A percentile compares a stretch with the other conserved stretches of the same genome.
These are phyloP conservation scores for Trichonephila clavipes DNA, from an alignment of 1,140 invertebrate genomes.

Conservation along the genomic window DNA sequence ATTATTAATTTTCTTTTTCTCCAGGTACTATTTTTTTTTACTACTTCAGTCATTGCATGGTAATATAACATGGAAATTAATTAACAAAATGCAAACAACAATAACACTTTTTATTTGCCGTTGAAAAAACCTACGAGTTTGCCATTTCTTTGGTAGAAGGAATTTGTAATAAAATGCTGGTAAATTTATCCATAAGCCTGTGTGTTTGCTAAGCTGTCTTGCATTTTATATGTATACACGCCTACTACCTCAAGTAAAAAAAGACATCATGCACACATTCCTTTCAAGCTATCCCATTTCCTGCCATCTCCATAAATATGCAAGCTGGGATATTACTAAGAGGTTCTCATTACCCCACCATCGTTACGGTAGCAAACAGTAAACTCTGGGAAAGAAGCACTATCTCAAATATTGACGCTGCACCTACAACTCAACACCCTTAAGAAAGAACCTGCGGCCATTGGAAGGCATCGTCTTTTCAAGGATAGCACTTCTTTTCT, in stretches of 20 bases:
- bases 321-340: not conserved
- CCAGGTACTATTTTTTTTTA: too few relatives aligned
- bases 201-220: not conserved
- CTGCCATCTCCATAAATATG: not conserved
- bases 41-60: too few relatives aligned
- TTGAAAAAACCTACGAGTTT: too few relatives aligned
- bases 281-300: not conserved
- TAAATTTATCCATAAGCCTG: not conserved
- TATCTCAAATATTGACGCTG: slow-evolving; percentile 8
- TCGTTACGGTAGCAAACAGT: not conserved
- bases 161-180: too few relatives aligned
- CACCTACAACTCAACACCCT: not conserved
- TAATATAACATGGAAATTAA: too few relatives aligned
- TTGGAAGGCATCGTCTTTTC: not conserved
- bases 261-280: not conserved
- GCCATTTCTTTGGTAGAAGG: too few relatives aligned
- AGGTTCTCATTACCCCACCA: not conserved
- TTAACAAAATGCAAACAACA: too few relatives aligned
- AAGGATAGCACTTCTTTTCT: not conserved
- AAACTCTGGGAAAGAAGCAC: not conserved
- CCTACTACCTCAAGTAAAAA: not conserved
- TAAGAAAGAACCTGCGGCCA: not conserved
- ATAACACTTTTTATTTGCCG: too few relatives aligned
- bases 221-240: not conserved
- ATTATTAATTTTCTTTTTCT: too few relatives aligned